phyloP scores from a whole-genome alignment of 2,113 vertebrate genomes.

The Eulemur rufifrons region DNA sequence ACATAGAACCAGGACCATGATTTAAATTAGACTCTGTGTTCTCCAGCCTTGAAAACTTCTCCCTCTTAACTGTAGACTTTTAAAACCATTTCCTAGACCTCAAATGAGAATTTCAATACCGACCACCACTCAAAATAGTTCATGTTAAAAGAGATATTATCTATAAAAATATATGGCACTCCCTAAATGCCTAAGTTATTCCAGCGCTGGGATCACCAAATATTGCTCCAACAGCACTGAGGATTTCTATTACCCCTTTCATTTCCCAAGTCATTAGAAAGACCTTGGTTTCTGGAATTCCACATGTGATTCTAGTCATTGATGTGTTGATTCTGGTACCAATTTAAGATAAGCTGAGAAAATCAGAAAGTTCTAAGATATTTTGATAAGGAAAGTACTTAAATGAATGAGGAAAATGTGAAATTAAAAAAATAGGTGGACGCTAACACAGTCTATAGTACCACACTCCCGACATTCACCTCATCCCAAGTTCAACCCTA shows the following conservation, averaged over 20 bases:
- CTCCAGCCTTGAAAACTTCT: background rate
- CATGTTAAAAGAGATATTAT: background rate
- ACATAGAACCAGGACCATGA: fast-evolving
- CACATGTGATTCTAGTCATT: background rate
- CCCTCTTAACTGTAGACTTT: background rate
- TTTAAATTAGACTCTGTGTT: background rate
- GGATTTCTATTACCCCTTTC: background rate
- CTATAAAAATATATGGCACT: background rate
- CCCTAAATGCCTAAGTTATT: background rate
- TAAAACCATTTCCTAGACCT: background rate
- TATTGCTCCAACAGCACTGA: background rate
- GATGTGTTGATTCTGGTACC: background rate
- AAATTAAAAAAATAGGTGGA: background rate
- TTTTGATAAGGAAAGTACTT: background rate
- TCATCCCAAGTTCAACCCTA: background rate
- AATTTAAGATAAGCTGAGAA: background rate
- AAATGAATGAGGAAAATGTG: background rate
- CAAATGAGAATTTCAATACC: background rate
- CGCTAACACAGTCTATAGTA: background rate
- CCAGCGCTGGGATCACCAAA: background rate
- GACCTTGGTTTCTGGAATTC: background rate
- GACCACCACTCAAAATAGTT: background rate
- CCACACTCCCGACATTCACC: background rate
- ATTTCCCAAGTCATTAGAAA: background rate
- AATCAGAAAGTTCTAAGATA: background rate